Conservation (phyloP, 2,888 invertebrate species). For the Temnothorax rugatulus region DNA sequence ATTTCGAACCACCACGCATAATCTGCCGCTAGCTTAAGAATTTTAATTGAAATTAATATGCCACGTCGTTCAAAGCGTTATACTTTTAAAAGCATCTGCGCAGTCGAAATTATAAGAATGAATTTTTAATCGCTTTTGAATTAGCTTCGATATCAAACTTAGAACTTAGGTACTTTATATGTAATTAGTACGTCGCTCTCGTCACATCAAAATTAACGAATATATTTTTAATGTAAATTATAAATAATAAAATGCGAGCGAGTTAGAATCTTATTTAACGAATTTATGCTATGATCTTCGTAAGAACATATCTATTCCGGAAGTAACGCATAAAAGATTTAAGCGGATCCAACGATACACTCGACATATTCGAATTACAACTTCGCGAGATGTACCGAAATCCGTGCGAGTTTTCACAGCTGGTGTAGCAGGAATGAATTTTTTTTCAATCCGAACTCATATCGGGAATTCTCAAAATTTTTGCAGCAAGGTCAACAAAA, state of each 20-base stretch:
- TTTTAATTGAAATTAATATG: background rate
- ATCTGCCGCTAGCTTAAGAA: background rate
- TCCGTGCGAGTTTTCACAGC: conserved; percentile 32
- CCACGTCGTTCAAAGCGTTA: background rate
- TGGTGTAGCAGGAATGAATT: background rate
- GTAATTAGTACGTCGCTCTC: background rate
- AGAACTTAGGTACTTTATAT: background rate
- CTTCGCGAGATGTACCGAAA: background rate
- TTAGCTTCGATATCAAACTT: background rate
- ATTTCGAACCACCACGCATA: background rate
- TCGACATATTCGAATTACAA: conserved; percentile 22
- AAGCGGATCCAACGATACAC: background rate
- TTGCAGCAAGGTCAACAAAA: conserved; percentile 25
- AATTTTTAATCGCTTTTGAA: background rate
- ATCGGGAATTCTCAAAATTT: conserved; percentile 27
- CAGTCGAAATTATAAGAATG: background rate
- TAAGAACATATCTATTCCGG: background rate
- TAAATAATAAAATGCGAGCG: background rate
- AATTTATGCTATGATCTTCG: background rate
- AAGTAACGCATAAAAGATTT: background rate
- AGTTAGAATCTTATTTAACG: background rate
- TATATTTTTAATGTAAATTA: background rate
- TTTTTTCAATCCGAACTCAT: conserved; percentile 12
- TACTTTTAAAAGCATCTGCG: background rate
- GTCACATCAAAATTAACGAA: background rate